Conservation (phyloP, 2,888 invertebrate species). For the Thera obeliscata region DNA sequence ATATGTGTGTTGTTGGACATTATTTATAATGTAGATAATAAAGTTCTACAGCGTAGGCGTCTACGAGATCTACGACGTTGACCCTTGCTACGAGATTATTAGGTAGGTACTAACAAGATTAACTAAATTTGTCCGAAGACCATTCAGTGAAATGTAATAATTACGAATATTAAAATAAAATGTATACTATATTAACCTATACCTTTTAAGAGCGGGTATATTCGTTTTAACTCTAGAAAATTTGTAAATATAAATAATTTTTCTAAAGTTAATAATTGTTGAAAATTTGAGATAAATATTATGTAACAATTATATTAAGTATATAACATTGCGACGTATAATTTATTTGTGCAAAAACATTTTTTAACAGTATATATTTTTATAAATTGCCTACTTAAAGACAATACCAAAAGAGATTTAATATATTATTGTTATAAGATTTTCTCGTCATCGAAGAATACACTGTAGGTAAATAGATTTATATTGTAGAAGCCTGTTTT, state of each 20-base stretch:
- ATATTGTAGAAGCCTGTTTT: constrained; percentile 16
- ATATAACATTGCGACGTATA: constrained; percentile 2
- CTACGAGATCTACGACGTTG: constrained; percentile 21
- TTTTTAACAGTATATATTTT: constrained; percentile 16
- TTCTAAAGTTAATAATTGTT: constrained; percentile 20
- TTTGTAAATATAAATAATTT: constrained; percentile 37
- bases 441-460: constrained; percentile 5
- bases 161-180: constrained; percentile 13
- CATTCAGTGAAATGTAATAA: not conserved
- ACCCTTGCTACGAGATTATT: constrained; percentile 10
- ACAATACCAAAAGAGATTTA: constrained; percentile 29
- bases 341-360: constrained; percentile 5
- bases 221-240: constrained; percentile 10
- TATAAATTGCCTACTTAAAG: constrained; percentile 17
- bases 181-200: constrained; percentile 1
- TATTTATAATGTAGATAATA: not conserved
- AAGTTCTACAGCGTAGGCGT: not conserved
- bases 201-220: constrained; percentile 11
- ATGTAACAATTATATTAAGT: constrained; percentile 8
- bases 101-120: not conserved
- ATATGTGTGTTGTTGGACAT: not conserved
- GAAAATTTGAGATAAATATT: not conserved
- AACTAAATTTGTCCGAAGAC: not conserved
- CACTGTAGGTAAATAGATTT: constrained; percentile 11
- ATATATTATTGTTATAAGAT: constrained; percentile 6